Base-by-base conservation (phyloP, 2,888 invertebrate genomes). In the Agrilus cyanescens region DNA sequence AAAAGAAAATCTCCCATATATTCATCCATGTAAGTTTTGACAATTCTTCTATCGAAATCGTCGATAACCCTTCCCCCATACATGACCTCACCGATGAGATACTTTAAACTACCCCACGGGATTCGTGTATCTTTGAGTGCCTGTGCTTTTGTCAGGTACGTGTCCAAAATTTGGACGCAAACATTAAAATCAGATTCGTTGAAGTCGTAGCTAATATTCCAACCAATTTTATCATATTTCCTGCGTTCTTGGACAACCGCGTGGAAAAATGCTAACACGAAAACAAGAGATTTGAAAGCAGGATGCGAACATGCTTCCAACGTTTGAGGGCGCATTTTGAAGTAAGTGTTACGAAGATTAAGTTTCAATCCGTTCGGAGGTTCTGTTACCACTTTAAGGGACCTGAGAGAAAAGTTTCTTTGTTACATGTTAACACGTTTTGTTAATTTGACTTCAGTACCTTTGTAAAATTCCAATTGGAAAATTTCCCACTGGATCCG, bases 1-100 rank as follows among this genome's bases (percentile, higher is more conserved):
- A 94, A 91, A 38, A 94, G 72, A 64, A 93, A 94, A 60, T 94
- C 93, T 0, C 93, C 94, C 75, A 94, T 82, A 61, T 93, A 94
- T 65, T 94, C 93, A 61, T 90, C 81, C 86, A 93, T 89, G 67
- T 93, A 94, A 0, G 83, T 86, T 50, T 77, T 72, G 3, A 90
- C 82, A 10, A 91, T 82, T 47, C 93, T 78, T 10, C 91, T 76
- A 67, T 94, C 94, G 67, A 81, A 93, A 62, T 85, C 82, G 63
- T 94, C 93, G 51, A 91, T 93, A 29, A 94, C 88, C 40, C 91
- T 76, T 1, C 94, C 94, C 18, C 94, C 94, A 61, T 94, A 94
- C 88, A 94, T 93, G 18, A 93, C 90, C 73, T 94, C 93, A 45
- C 93, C 93, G 53, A 94, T 88, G 1, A 94, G 70, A 63, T 93